phyloP scores from a whole-genome alignment of 2,797 vertebrate genomes.

The Anolis apletophallus region DNA sequence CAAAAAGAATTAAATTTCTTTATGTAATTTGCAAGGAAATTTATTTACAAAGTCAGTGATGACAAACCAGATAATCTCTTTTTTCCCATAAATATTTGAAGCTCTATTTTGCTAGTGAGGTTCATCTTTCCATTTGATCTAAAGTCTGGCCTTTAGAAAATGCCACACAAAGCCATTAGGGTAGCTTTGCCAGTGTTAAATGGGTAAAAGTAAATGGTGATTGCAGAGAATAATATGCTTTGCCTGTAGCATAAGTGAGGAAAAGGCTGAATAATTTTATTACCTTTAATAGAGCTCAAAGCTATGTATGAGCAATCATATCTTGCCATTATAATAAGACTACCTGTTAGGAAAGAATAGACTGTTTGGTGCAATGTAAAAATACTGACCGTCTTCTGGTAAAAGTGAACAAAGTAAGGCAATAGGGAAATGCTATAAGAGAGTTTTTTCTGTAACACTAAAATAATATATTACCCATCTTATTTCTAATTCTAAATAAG shows the following conservation, averaged over 20 bases:
- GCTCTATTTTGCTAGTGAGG: slow-evolving; percentile 57
- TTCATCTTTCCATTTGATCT: slow-evolving; percentile 60
- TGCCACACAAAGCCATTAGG: slow-evolving; percentile 68
- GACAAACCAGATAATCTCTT: slow-evolving; percentile 53
- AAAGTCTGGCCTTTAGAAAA: slow-evolving; percentile 73
- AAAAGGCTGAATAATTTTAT: slow-evolving; percentile 74
- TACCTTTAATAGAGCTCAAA: slow-evolving; percentile 70
- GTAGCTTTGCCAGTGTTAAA: slow-evolving; percentile 64
- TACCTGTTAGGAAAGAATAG: slow-evolving; percentile 61
- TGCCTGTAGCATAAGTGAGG: slow-evolving; percentile 63
- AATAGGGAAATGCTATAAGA: not conserved
- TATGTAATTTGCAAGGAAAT: slow-evolving; percentile 5
- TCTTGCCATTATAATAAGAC: slow-evolving; percentile 61
- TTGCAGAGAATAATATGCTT: slow-evolving; percentile 71
- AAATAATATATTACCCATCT: not conserved
- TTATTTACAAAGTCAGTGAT: slow-evolving; percentile 63
- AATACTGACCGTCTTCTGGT: not conserved
- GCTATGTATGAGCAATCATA: slow-evolving; percentile 73
- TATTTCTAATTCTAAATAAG: not conserved
- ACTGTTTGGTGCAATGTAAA: not conserved
- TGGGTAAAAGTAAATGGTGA: slow-evolving; percentile 66
- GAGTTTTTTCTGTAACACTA: not conserved
- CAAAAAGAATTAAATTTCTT: slow-evolving; percentile 3
- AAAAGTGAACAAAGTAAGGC: not conserved
- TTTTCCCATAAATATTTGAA: slow-evolving; percentile 72